Base-by-base conservation (phyloP, 2,888 invertebrate species). In the Diaperis boleti region DNA sequence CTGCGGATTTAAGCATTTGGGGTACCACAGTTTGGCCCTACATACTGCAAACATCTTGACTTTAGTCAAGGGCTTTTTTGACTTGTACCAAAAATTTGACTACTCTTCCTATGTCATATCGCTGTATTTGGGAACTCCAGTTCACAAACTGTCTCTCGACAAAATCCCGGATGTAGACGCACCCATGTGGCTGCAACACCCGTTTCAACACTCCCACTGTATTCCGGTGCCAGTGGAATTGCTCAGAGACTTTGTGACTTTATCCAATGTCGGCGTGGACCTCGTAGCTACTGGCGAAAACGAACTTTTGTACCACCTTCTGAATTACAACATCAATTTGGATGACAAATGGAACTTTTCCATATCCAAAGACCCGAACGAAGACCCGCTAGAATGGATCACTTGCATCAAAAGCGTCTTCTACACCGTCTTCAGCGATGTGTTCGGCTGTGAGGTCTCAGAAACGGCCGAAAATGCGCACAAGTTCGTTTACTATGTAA, bases 1-100 rank as follows among this genome's bases (percentile, higher is more conserved):
- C 75, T 85, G 86, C 0, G 87, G 86, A 47, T 88, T 89, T 78
- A 65, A 22, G 26, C 10, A 4, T n/a, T 4, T 6, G n/a, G 6
- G 1, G 10, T 44, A 10, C n/a, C 77, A 64, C 77, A 26, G 76
- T 83, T 0, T 82, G 87, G 15, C 77, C 91, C 0, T 76, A 90
- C 1, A 81, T 82, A 1, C 87, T 26, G 47, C 33, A 1, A 49
- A 2, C 6, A n/a, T 6, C n/a, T 5, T 26, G 6, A n/a, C n/a
- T n/a, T n/a, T n/a, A n/a, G n/a, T n/a, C n/a, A n/a, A n/a, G n/a
- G n/a, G n/a, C n/a, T n/a, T n/a, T n/a, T n/a, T n/a, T n/a, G n/a
- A n/a, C n/a, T n/a, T n/a, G n/a, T n/a, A n/a, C n/a, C n/a, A n/a
- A n/a, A n/a, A n/a, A n/a, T n/a, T n/a, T n/a, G n/a, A n/a, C n/a